Evolutionary conservation across 2,888 invertebrate species (phyloP).

Genomic region (Pyrocoelia pectoralis): DNA sequence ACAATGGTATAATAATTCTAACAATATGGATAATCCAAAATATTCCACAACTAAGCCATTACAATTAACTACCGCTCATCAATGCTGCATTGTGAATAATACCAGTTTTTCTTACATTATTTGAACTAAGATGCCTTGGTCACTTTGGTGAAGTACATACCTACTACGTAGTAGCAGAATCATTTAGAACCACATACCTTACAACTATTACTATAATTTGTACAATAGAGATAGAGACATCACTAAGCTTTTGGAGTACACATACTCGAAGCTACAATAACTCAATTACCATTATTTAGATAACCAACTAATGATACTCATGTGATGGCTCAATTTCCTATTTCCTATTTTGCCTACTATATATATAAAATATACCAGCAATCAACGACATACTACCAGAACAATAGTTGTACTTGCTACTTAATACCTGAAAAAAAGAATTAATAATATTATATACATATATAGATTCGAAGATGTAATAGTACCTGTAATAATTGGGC

Average conservation of each 20-base stretch:
- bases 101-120: too few species aligned
- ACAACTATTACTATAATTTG: too few species aligned
- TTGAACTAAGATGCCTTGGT: too few species aligned
- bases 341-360: not conserved
- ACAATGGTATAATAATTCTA: too few species aligned
- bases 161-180: too few species aligned
- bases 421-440: slow-evolving; percentile 28
- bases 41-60: too few species aligned
- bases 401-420: not conserved
- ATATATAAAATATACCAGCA: not conserved
- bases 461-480: not conserved
- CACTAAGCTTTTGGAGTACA: not conserved
- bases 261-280: not conserved
- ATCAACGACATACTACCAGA: not conserved
- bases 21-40: too few species aligned
- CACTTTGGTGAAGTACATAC: too few species aligned
- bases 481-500: slow-evolving; percentile 92
- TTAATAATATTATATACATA: not conserved
- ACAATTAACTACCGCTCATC: too few species aligned
- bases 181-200: too few species aligned
- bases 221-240: too few species aligned
- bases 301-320: not conserved
- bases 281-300: not conserved
- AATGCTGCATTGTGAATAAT: too few species aligned
- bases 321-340: not conserved